Conservation (phyloP, 1,140 invertebrate species). For the Chelonus insularis region DNA sequence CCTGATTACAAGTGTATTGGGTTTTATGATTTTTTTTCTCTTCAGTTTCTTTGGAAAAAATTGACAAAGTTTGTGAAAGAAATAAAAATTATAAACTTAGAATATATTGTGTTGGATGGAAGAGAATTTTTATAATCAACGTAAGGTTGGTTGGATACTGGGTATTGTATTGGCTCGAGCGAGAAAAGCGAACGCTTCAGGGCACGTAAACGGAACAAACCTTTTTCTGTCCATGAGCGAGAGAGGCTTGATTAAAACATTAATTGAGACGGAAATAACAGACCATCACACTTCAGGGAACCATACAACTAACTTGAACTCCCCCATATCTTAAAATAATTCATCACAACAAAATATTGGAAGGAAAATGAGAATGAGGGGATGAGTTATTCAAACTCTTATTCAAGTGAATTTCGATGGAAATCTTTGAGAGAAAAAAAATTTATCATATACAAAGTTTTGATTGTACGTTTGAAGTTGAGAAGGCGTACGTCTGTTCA, state of each 20-base stretch:
- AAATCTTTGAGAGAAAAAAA: neutral
- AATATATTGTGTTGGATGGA: neutral
- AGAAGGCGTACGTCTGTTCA: conserved; percentile 15
- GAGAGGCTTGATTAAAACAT: conserved; percentile 40
- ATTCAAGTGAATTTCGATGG: neutral
- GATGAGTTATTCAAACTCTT: too few relatives aligned
- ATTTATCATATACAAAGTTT: too few relatives aligned
- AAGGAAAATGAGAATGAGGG: neutral
- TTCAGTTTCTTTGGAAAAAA: too few relatives aligned
- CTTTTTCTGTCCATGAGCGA: conserved; percentile 17
- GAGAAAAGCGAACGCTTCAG: conserved; percentile 17
- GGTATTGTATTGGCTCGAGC: conserved; percentile 24
- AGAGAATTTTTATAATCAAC: neutral
- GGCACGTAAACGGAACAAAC: conserved; percentile 30
- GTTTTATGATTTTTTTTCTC: too few relatives aligned
- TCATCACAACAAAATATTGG: neutral
- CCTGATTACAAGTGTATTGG: too few relatives aligned
- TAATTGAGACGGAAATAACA: conserved; percentile 38
- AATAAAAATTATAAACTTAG: neutral
- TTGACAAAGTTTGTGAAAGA: neutral
- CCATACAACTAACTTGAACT: neutral
- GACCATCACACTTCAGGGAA: conserved; percentile 27
- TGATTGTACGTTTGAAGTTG: conserved; percentile 14
- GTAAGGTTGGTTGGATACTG: neutral
- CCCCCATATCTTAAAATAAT: conserved; percentile 6